phyloP scores from a whole-genome alignment of 2,113 vertebrate species.

The Chinchilla lanigera region DNA sequence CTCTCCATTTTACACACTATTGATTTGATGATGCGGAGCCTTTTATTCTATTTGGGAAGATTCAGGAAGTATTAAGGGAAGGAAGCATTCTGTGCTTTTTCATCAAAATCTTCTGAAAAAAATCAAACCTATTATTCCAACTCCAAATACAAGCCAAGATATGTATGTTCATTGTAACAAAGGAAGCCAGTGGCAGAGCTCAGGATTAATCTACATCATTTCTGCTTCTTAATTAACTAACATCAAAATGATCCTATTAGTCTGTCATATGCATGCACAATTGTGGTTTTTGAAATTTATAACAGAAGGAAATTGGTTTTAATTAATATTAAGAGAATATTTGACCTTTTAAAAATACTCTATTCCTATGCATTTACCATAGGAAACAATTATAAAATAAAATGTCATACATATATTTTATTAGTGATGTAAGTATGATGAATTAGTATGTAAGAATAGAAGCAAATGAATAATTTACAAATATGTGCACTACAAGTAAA shows the following conservation, averaged over 20 bases:
- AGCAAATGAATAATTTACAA: slow-evolving; percentile 56
- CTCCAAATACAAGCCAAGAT: slow-evolving; percentile 48
- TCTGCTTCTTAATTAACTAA: slow-evolving; percentile 47
- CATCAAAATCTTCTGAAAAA: slow-evolving; percentile 22
- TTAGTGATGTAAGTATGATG: not conserved
- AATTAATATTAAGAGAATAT: slow-evolving; percentile 13
- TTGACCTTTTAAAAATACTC: not conserved
- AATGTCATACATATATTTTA: slow-evolving; percentile 21
- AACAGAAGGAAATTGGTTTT: slow-evolving; percentile 36
- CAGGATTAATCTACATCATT: not conserved
- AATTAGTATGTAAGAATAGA: not conserved
- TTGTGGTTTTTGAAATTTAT: not conserved
- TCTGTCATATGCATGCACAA: not conserved
- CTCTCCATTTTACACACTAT: not conserved
- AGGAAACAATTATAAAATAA: not conserved
- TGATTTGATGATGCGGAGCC: not conserved
- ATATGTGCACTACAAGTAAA: slow-evolving; percentile 18
- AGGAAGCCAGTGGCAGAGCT: not conserved
- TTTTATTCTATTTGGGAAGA: not conserved
- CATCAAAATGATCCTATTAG: slow-evolving; percentile 19
- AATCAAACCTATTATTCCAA: not conserved
- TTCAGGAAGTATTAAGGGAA: not conserved
- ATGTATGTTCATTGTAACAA: not conserved
- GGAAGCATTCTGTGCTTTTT: not conserved
- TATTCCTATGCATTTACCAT: not conserved